Conservation (phyloP, 2,797 vertebrate genomes). For the Peromyscus melanophrys region DNA sequence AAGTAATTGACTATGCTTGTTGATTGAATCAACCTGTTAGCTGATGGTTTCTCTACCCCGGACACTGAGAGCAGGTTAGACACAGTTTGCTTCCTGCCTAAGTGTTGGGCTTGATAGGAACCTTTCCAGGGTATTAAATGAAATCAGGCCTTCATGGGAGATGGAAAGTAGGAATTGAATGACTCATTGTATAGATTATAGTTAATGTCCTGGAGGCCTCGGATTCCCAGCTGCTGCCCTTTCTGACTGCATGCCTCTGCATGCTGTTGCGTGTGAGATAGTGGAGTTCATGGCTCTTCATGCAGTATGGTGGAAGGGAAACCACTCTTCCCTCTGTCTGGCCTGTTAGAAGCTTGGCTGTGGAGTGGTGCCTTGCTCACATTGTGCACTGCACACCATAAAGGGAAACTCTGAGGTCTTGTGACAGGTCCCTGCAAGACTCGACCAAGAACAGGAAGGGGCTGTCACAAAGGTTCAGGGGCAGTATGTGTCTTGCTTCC, state of each 20-base stretch:
- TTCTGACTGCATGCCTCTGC: conserved; percentile 64
- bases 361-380: conserved; percentile 20
- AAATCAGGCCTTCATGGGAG: conserved; percentile 74
- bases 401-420: conserved; percentile 63
- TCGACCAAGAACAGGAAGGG: conserved; percentile 65
- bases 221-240: conserved; percentile 60
- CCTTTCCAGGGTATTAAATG: conserved; percentile 66
- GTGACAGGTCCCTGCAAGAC: conserved; percentile 67
- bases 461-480: not conserved
- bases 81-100: conserved; percentile 62
- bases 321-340: conserved; percentile 42
- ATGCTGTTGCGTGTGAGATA: not conserved
- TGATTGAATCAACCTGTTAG: conserved; percentile 27
- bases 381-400: conserved; percentile 62
- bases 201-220: conserved; percentile 60
- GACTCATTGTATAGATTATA: conserved; percentile 66
- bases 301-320: not conserved
- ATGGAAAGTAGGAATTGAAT: conserved; percentile 73
- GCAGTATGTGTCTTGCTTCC: not conserved
- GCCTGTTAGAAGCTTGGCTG: conserved; percentile 60
- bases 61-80: conserved; percentile 42
- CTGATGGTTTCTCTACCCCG: conserved; percentile 13
- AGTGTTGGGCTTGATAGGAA: conserved; percentile 63
- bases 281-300: conserved; percentile 20
- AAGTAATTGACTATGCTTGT: conserved; percentile 40